Evolutionary conservation across 2,797 vertebrate species (phyloP).

Genomic region (Oryzias dopingdopingensis): DNA sequence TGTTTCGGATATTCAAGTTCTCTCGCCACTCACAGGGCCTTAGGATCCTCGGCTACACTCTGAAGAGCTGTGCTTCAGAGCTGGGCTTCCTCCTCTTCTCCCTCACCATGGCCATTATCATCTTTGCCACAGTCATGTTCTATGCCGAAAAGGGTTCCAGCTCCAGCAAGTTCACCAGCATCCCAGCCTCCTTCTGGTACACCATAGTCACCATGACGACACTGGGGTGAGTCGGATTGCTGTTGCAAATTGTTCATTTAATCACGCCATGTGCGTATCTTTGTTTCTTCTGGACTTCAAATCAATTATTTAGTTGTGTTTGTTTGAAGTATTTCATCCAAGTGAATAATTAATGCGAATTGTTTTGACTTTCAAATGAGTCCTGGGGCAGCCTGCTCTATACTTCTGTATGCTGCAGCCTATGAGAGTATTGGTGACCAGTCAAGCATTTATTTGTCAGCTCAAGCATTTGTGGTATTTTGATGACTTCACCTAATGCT

Average conservation of each 20-base stretch:
- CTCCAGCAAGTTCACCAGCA: constrained; percentile 99
- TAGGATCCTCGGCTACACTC: constrained; percentile 96
- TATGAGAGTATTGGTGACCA: constrained; percentile 61
- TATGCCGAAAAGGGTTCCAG: constrained; percentile 98
- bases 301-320: constrained; percentile 15
- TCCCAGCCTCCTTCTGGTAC: constrained; percentile 99
- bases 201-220: constrained; percentile 99
- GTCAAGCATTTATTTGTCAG: constrained; percentile 61
- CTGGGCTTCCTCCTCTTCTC: constrained; percentile 99
- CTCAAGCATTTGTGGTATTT: constrained; percentile 61
- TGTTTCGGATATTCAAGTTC: constrained; percentile 99
- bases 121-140: constrained; percentile 99
- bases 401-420: constrained; percentile 47
- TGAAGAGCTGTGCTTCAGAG: constrained; percentile 98
- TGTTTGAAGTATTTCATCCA: constrained; percentile 19
- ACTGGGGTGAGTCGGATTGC: constrained; percentile 84
- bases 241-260: not conserved
- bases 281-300: constrained; percentile 2
- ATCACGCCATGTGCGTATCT: not conserved
- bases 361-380: constrained; percentile 47
- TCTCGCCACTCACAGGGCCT: constrained; percentile 97
- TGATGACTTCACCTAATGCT: constrained; percentile 51
- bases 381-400: constrained; percentile 37
- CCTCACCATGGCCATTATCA: constrained; percentile 99
- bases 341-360: constrained; percentile 53